Percentiles rank a stretch among this genome's conserved stretches.
phyloP scores from a whole-genome alignment of 2,888 invertebrate species.

The Cephus rjabovi region DNA sequence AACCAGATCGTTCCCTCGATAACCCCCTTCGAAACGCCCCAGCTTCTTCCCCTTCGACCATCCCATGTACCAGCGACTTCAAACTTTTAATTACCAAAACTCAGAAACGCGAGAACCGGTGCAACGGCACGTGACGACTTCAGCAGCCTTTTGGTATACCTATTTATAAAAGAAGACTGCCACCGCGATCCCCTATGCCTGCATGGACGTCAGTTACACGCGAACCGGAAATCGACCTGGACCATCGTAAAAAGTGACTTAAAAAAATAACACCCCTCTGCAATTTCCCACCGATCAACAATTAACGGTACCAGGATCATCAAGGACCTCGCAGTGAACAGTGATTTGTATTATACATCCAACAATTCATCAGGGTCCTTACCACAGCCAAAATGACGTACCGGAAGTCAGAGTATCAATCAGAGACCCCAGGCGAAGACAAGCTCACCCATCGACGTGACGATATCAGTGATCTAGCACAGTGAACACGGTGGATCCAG shows the following conservation, averaged over 20 bases:
- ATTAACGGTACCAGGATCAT: not conserved
- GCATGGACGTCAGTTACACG: not conserved
- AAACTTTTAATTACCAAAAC: not conserved
- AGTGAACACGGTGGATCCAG: not conserved
- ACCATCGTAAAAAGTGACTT: not conserved
- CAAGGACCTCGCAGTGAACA: not conserved
- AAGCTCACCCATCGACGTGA: not conserved
- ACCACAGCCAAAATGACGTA: not conserved
- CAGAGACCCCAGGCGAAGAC: not conserved
- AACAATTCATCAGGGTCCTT: not conserved
- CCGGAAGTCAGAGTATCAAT: not conserved
- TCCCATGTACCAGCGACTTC: not conserved
- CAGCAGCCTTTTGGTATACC: not conserved
- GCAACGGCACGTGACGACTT: not conserved
- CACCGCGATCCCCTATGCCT: not conserved
- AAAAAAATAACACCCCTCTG: not conserved
- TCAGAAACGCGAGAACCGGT: not conserved
- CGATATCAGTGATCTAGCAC: not conserved
- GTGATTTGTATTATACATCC: not conserved
- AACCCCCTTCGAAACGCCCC: not conserved
- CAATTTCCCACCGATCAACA: not conserved
- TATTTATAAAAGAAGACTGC: not conserved
- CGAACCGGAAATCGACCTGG: not conserved
- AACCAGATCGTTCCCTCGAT: not conserved
- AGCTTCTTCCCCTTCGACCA: not conserved